Base-by-base conservation (phyloP, 2,113 vertebrate genomes). In the Oryzias curvinotus region DNA sequence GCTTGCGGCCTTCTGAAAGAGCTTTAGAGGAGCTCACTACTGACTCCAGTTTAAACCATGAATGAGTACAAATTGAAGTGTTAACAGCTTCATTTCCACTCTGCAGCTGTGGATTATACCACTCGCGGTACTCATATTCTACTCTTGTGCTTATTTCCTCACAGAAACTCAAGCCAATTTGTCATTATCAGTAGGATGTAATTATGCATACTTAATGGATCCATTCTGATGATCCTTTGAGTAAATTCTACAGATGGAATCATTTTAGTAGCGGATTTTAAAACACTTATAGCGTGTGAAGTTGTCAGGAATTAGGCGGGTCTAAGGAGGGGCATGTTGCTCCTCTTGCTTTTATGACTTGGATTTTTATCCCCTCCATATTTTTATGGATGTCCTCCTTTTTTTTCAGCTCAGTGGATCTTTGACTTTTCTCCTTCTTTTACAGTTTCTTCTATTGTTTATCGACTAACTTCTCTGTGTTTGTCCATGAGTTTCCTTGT, bases 191-290 rank as follows among this genome's bases (percentile, higher is more conserved):
- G 72, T 65, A 58, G 55, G 58, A 63, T 66, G 64, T 80, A 74
- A 85, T 88, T 88, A 75, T 68, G 46, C 54, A 44, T 58, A 60
- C 62, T 74, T 81, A 77, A 80, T 61, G 21, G 47, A 57, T 67
- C 64, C 69, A 72, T 74, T 64, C 65, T 71, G 62, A 67, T 70
- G 64, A 83, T 79, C 68, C 59, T 83, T 68, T 75, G 57, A 77
- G 62, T 75, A 65, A 73, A 75, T 83, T 66, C 28, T 83, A 68
- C 73, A 80, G 78, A 85, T 80, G 80, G 70, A 70, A 69, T 77
- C 73, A 58, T 70, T 81, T 81, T 59, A 77, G 53, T 58, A 58
- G 16, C 8, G 3, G 56, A 52, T 68, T 83, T 87, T 73, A 68
- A 77, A 81, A 79, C 75, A 73, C 72, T 78, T 71, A 71, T 52